Conservation (phyloP, 2,797 vertebrate species). For the Heliangelus exortis region DNA sequence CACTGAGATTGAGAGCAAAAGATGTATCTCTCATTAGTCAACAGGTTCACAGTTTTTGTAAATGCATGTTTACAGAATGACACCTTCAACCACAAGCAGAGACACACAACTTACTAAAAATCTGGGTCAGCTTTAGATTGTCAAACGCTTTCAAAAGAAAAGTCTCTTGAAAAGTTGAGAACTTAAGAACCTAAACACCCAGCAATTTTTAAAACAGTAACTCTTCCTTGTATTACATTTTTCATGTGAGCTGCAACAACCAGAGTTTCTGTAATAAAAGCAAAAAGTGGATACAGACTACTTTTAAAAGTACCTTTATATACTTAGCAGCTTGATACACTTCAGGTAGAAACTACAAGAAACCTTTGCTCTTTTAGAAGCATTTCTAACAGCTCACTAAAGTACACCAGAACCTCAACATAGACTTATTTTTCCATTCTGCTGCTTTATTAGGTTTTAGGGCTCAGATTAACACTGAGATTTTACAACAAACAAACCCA, state of each 20-base stretch:
- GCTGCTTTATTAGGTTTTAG: background rate
- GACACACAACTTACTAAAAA: background rate
- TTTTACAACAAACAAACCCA: background rate
- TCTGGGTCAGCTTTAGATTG: background rate
- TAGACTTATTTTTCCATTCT: background rate
- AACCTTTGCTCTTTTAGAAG: slow-evolving; percentile 2
- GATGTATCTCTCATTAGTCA: background rate
- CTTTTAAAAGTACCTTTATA: background rate
- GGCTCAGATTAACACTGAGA: background rate
- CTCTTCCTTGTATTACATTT: background rate
- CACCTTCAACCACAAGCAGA: background rate
- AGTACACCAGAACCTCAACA: background rate
- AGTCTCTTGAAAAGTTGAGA: background rate
- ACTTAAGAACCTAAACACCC: background rate
- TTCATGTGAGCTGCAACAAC: background rate
- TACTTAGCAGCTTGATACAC: background rate
- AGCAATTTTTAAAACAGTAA: background rate
- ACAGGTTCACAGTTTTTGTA: background rate
- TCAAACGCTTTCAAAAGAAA: background rate
- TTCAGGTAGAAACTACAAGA: background rate
- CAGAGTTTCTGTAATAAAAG: slow-evolving; percentile 13
- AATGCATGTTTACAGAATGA: background rate
- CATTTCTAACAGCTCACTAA: background rate
- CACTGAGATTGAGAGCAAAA: background rate
- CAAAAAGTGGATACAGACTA: background rate